Conservation (phyloP, 2,888 invertebrate genomes). For the Drosophila greeni region DNA sequence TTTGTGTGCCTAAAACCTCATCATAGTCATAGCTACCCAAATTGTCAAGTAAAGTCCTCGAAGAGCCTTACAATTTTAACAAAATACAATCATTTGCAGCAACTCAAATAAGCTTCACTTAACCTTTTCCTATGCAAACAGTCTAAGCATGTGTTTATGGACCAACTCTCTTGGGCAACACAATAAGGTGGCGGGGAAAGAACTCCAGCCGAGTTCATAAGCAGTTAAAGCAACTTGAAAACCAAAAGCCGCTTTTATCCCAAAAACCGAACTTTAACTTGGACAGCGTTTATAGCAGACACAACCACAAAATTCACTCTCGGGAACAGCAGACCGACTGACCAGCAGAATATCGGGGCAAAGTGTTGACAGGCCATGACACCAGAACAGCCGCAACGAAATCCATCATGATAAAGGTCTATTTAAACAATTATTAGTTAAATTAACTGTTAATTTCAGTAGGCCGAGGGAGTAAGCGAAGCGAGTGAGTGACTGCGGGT, state of each 20-base stretch:
- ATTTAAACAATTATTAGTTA: slow-evolving; percentile 66
- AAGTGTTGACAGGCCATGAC: slow-evolving; percentile 58
- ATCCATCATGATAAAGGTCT: slow-evolving; percentile 49
- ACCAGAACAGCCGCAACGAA: slow-evolving; percentile 23
- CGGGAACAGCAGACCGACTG: neutral
- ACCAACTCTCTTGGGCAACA: no score
- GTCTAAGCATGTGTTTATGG: neutral
- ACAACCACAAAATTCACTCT: slow-evolving; percentile 17
- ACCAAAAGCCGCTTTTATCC: neutral
- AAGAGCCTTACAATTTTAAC: no score
- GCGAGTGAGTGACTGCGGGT: neutral
- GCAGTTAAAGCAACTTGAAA: neutral
- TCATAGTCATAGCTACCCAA: neutral
- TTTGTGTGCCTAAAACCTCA: neutral
- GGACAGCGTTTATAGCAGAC: slow-evolving; percentile 1
- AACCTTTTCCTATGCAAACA: neutral
- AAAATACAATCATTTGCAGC: neutral
- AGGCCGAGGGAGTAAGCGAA: slow-evolving; percentile 17
- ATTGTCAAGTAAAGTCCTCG: neutral
- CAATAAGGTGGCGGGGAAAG: neutral
- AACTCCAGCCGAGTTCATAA: neutral
- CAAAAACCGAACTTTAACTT: slow-evolving; percentile 17
- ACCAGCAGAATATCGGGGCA: slow-evolving; percentile 48
- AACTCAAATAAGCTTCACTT: neutral
- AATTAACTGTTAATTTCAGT: slow-evolving; percentile 70